These are phyloP conservation scores for Sebastes wilsoni DNA, from an alignment of 2,797 vertebrate species.

Conservation along the genomic window DNA sequence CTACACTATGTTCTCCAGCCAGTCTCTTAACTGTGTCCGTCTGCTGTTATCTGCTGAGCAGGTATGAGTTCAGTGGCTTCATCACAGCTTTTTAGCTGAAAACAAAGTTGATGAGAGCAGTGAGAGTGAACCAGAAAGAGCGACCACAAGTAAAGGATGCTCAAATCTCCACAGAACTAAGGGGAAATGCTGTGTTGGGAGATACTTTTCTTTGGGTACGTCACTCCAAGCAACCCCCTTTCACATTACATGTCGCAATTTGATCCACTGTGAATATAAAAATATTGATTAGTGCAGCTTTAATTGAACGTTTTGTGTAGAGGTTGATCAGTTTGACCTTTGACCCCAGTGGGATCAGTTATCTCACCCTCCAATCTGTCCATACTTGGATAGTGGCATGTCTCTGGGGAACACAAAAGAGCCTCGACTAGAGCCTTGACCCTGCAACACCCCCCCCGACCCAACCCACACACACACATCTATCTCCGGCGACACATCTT, in stretches of 20 bases:
- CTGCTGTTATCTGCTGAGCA: background rate
- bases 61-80: background rate
- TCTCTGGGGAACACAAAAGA: background rate
- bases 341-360: conserved; percentile 20
- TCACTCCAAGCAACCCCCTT: background rate
- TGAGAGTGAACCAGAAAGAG: too few relatives aligned
- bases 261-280: background rate
- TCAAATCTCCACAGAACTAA: background rate
- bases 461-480: background rate
- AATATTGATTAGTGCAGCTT: background rate
- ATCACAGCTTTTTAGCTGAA: background rate
- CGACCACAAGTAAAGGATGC: too few relatives aligned
- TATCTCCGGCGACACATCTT: background rate
- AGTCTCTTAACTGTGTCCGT: background rate
- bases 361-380: conserved; percentile 16
- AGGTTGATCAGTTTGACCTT: conserved; percentile 24
- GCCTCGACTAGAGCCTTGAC: conserved; percentile 3
- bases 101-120: too few relatives aligned
- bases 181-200: background rate
- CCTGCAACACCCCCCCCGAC: background rate
- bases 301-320: background rate
- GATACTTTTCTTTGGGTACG: background rate
- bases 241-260: background rate
- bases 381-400: background rate
- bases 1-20: background rate